Conservation (phyloP, 2,113 vertebrate genomes). For the Ptilonorhynchus violaceus region DNA sequence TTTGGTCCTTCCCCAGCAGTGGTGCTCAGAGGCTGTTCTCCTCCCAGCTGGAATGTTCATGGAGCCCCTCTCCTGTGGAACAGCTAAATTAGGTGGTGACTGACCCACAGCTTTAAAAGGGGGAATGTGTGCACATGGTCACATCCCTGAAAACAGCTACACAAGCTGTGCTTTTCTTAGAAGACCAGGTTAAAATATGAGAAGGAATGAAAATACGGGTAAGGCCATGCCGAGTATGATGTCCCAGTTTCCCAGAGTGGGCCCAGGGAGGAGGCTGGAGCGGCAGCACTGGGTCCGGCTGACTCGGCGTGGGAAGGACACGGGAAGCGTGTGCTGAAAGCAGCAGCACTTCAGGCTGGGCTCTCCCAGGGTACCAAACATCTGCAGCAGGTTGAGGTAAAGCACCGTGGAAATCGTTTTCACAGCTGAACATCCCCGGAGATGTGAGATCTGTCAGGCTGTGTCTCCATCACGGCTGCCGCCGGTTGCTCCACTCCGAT, state of each 20-base stretch:
- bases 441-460: background rate
- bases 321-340: background rate
- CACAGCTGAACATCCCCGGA: background rate
- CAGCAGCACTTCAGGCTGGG: background rate
- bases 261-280: background rate
- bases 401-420: background rate
- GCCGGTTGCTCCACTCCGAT: background rate
- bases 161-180: background rate
- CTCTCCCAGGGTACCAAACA: background rate
- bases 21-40: background rate
- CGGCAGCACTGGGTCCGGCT: background rate
- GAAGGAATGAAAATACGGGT: background rate
- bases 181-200: background rate
- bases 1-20: background rate
- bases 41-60: background rate
- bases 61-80: background rate
- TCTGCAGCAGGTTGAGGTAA: background rate
- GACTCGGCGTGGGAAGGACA: rapidly evolving
- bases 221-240: background rate
- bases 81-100: background rate
- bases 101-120: background rate
- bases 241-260: background rate
- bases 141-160: background rate
- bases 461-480: background rate
- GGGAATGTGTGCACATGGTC: rapidly evolving